Conservation (phyloP, 2,888 invertebrate species). For the Rhamnusium bicolor region DNA sequence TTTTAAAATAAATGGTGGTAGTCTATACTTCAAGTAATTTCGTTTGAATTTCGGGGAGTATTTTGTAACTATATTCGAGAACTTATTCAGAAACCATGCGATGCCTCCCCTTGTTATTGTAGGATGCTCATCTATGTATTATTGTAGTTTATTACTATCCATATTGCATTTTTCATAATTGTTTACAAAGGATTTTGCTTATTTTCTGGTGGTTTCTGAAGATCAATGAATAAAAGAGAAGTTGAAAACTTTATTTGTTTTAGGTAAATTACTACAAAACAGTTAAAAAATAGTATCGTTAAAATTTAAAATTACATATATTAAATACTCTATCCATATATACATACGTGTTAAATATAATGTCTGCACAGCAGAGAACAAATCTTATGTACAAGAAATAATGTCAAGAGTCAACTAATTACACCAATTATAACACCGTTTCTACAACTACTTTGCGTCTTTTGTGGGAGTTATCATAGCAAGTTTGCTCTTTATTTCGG, state of each 20-base stretch:
- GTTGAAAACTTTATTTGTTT: background rate
- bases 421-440: background rate
- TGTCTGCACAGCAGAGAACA: slow-evolving; percentile 33
- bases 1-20: too few relatives aligned
- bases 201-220: too few relatives aligned
- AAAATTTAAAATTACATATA: slow-evolving; percentile 28
- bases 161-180: too few relatives aligned
- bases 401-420: background rate
- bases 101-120: too few relatives aligned
- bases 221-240: too few relatives aligned
- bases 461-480: slow-evolving; percentile 17
- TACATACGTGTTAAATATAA: slow-evolving; percentile 18
- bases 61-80: too few relatives aligned
- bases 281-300: slow-evolving; percentile 28
- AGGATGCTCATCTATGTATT: too few relatives aligned
- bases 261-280: slow-evolving; percentile 15
- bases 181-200: too few relatives aligned
- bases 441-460: background rate
- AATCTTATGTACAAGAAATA: slow-evolving; percentile 25
- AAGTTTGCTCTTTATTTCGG: slow-evolving; percentile 47
- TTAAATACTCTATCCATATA: slow-evolving; percentile 15
- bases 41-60: too few relatives aligned
- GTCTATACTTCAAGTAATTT: too few relatives aligned
- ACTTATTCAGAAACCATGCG: too few relatives aligned
- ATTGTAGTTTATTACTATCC: too few relatives aligned